A percentile compares a stretch with the other conserved stretches of the same genome.
Conservation (phyloP, 2,888 invertebrate genomes). For the Xylota sylvarum region DNA sequence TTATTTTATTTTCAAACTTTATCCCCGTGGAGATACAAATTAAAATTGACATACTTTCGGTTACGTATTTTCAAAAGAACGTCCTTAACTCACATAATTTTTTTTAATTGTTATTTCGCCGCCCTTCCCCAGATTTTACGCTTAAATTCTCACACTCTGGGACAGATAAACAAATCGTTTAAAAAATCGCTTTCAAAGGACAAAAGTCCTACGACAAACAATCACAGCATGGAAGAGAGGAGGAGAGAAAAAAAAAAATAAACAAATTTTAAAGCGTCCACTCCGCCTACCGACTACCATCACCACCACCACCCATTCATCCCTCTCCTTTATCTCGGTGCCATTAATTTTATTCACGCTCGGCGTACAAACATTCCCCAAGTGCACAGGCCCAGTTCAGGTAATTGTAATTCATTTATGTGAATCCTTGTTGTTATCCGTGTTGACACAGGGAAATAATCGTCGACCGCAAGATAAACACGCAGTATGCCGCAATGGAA, state of each 20-base stretch:
- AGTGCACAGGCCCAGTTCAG: slow-evolving; percentile 51
- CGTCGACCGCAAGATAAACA: slow-evolving; percentile 77
- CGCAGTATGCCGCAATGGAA: slow-evolving; percentile 74
- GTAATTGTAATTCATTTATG: slow-evolving; percentile 77
- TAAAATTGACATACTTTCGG: slow-evolving; percentile 60
- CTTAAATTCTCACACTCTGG: not conserved
- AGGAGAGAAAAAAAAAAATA: slow-evolving; percentile 16
- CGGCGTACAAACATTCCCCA: slow-evolving; percentile 64
- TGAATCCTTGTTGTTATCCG: slow-evolving; percentile 77
- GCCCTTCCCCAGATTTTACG: not conserved
- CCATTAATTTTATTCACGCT: slow-evolving; percentile 77
- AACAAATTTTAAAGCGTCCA: slow-evolving; percentile 59
- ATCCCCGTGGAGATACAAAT: slow-evolving; percentile 54
- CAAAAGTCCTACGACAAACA: slow-evolving; percentile 52
- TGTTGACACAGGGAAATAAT: slow-evolving; percentile 77
- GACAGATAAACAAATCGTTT: slow-evolving; percentile 30
- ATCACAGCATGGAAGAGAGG: slow-evolving; percentile 16
- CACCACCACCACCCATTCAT: not conserved
- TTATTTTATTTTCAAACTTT: slow-evolving; percentile 10
- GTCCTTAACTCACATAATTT: slow-evolving; percentile 43
- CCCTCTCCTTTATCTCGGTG: slow-evolving; percentile 26
- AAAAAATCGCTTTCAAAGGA: slow-evolving; percentile 34
- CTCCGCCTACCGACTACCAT: not conserved
- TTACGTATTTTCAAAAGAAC: slow-evolving; percentile 2
- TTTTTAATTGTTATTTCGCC: slow-evolving; percentile 20